Evolutionary conservation across 1,140 invertebrate species (phyloP).

Genomic region (Phenacoccus solenopsis): DNA sequence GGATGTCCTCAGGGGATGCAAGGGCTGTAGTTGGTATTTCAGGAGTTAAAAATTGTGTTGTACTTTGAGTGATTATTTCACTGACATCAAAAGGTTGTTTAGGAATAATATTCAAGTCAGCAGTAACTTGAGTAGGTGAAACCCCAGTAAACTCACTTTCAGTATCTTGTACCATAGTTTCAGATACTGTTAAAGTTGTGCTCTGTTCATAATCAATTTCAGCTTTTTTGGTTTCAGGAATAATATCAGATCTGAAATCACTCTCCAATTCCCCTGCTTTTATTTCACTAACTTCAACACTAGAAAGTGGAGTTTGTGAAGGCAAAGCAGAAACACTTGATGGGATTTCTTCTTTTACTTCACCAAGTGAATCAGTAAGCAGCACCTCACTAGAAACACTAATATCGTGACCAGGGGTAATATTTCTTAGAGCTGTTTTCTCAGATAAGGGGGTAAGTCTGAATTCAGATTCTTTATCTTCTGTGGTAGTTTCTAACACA

Average conservation of each 20-base stretch:
- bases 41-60: not conserved
- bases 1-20: not conserved
- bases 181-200: not conserved
- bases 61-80: not conserved
- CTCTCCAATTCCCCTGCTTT: conserved; percentile 25
- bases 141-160: conserved; percentile 30
- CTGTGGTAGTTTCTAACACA: conserved; percentile 28
- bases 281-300: conserved; percentile 24
- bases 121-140: conserved; percentile 27
- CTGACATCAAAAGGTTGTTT: conserved; percentile 27
- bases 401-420: conserved; percentile 6
- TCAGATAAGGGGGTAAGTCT: not conserved
- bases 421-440: conserved; percentile 20
- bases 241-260: conserved; percentile 23
- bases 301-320: conserved; percentile 23
- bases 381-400: not conserved
- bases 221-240: conserved; percentile 25
- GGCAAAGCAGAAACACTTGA: conserved; percentile 28
- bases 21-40: not conserved
- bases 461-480: conserved; percentile 24
- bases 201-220: conserved; percentile 25
- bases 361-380: conserved; percentile 20
- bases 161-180: conserved; percentile 28
- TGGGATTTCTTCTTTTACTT: conserved; percentile 28
- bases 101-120: conserved; percentile 32